A percentile compares a stretch with the other conserved stretches of the same genome.
These are phyloP conservation scores for Sebastes diploproa DNA, from an alignment of 2,797 vertebrate genomes.

Conservation along the genomic window DNA sequence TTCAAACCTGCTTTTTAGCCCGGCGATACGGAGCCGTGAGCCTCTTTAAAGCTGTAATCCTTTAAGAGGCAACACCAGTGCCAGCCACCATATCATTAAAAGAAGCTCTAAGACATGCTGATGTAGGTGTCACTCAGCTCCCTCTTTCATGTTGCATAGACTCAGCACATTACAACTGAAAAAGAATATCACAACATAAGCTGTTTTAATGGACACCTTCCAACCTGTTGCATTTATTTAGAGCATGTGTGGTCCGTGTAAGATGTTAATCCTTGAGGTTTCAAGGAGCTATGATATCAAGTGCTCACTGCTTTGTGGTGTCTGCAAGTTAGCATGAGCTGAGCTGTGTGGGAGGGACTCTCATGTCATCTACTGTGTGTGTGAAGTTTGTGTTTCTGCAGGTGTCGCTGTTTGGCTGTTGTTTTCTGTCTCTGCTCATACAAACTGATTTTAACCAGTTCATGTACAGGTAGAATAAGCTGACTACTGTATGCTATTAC, in stretches of 20 bases:
- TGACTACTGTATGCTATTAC: not conserved
- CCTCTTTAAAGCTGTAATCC: conserved; percentile 29
- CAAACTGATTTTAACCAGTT: not conserved
- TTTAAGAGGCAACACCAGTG: not conserved
- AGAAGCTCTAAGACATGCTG: not conserved
- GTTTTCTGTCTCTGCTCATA: not conserved
- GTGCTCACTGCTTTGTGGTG: not conserved
- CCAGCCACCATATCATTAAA: conserved; percentile 5
- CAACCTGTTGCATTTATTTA: not conserved
- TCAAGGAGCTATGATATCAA: not conserved
- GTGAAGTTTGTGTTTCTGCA: not conserved
- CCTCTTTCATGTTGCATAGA: conserved; percentile 17
- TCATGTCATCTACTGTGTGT: not conserved
- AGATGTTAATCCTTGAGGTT: conserved; percentile 2
- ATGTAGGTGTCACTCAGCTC: conserved; percentile 13
- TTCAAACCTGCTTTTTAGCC: conserved; percentile 11
- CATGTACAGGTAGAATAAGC: not conserved
- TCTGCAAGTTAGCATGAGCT: not conserved
- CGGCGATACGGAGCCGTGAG: not conserved
- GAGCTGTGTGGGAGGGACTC: not conserved
- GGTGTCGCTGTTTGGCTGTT: not conserved
- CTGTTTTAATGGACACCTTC: conserved; percentile 5
- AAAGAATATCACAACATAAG: not conserved
- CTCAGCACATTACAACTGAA: not conserved
- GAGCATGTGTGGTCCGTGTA: not conserved